Conservation (phyloP, 30 jellyfish, hydroid and myxozoan genomes). For the Pseudorhiza aurosa region DNA sequence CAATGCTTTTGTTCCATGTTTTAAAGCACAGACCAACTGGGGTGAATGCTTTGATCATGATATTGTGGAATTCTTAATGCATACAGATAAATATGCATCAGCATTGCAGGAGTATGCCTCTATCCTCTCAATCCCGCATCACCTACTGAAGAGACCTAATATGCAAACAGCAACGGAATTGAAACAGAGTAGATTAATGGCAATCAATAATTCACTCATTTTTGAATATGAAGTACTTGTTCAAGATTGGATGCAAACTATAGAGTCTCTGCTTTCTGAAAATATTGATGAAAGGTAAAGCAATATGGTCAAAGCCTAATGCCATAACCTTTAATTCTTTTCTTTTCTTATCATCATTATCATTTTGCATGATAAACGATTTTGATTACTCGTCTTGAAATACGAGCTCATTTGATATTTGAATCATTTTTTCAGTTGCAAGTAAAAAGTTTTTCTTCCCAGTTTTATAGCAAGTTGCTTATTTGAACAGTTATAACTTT, state of each 20-base stretch:
- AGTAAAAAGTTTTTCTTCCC: too few relatives aligned
- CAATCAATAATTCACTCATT: constrained; percentile 52
- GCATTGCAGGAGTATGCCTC: constrained; percentile 71
- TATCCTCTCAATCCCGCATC: constrained; percentile 51
- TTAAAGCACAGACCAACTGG: constrained; percentile 59
- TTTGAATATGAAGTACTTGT: constrained; percentile 74
- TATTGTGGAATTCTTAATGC: constrained; percentile 43
- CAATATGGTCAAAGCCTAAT: not conserved
- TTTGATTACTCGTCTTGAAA: too few relatives aligned
- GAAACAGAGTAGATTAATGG: constrained; percentile 58
- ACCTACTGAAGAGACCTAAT: constrained; percentile 70
- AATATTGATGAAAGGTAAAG: constrained; percentile 72
- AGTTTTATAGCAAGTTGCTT: too few relatives aligned
- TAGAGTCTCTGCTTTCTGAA: constrained; percentile 74
- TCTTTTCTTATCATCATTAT: too few relatives aligned
- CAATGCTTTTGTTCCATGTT: constrained; percentile 49
- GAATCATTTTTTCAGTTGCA: too few relatives aligned
- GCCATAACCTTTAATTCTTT: too few relatives aligned
- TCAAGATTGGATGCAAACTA: constrained; percentile 77
- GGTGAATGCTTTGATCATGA: constrained; percentile 64
- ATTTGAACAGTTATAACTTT: too few relatives aligned
- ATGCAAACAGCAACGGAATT: constrained; percentile 54
- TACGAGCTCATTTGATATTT: too few relatives aligned
- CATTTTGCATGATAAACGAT: too few relatives aligned
- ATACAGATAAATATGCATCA: constrained; percentile 62